Evolutionary conservation across 2,113 vertebrate genomes (phyloP).

Genomic region (Lichenostomus cassidix): DNA sequence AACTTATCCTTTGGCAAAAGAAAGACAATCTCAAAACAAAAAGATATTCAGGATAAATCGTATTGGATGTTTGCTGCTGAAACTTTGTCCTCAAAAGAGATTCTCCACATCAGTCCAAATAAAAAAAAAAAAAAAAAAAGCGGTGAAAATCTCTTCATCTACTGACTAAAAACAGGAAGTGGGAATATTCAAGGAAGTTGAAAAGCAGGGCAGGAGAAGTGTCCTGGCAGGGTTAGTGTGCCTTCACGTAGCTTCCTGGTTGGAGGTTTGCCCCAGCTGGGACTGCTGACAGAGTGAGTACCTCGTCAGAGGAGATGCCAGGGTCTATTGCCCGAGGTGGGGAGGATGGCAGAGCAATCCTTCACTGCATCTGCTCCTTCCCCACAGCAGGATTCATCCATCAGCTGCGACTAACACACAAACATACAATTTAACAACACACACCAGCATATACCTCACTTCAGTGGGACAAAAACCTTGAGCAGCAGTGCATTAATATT

Average conservation of each 20-base stretch:
- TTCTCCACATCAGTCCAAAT: background rate
- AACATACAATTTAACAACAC: background rate
- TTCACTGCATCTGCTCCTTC: background rate
- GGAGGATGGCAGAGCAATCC: background rate
- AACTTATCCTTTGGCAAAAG: background rate
- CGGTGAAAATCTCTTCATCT: background rate
- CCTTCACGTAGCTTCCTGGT: background rate
- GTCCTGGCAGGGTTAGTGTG: background rate
- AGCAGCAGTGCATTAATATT: background rate
- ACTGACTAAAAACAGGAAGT: background rate
- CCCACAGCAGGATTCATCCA: background rate
- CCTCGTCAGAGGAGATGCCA: background rate
- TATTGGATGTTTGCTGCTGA: background rate
- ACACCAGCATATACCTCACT: background rate
- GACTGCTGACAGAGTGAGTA: background rate
- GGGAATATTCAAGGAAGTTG: background rate
- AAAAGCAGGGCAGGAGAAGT: background rate
- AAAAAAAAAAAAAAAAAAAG: background rate
- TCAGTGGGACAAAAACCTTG: background rate
- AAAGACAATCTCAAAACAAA: background rate
- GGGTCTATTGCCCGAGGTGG: background rate
- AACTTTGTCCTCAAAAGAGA: background rate
- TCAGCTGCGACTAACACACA: background rate
- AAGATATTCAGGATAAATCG: background rate
- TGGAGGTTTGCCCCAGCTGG: background rate